phyloP scores from a whole-genome alignment of 2,113 vertebrate species.

The Nansenia antarctica region DNA sequence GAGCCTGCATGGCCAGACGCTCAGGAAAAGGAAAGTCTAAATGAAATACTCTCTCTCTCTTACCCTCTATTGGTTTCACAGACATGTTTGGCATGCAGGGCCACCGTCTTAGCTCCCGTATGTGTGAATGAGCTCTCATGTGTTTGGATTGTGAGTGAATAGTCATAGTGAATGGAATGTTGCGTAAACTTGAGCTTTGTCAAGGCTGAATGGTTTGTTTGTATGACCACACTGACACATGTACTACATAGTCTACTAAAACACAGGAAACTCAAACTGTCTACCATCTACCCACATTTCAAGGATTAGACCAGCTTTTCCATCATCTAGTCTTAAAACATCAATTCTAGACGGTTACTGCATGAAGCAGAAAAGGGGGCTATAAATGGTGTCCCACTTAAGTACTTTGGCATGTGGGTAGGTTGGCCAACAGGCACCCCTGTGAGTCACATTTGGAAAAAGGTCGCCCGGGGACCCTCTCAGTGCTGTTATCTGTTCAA shows the following conservation, averaged over 20 bases:
- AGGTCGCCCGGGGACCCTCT: constrained; percentile 32
- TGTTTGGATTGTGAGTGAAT: not conserved
- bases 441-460: constrained; percentile 39
- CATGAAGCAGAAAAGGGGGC: not conserved
- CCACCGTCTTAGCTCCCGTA: not conserved
- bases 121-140: not conserved
- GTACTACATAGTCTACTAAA: too few relatives aligned
- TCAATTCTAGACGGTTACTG: too few relatives aligned
- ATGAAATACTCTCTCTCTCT: constrained; percentile 8
- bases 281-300: too few relatives aligned
- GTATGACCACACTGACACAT: too few relatives aligned
- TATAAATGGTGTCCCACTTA: constrained; percentile 40
- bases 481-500: constrained; percentile 42
- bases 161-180: not conserved
- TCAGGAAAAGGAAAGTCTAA: not conserved
- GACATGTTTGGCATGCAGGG: not conserved
- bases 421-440: not conserved
- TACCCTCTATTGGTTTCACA: not conserved
- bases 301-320: not conserved
- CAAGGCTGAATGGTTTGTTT: not conserved
- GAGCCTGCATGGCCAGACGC: not conserved
- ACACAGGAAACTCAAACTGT: too few relatives aligned
- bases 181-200: not conserved
- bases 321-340: not conserved
- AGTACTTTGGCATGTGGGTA: constrained; percentile 30